These are phyloP conservation scores for Colinus virginianus DNA, from an alignment of 2,113 vertebrate species.

Conservation along the genomic window DNA sequence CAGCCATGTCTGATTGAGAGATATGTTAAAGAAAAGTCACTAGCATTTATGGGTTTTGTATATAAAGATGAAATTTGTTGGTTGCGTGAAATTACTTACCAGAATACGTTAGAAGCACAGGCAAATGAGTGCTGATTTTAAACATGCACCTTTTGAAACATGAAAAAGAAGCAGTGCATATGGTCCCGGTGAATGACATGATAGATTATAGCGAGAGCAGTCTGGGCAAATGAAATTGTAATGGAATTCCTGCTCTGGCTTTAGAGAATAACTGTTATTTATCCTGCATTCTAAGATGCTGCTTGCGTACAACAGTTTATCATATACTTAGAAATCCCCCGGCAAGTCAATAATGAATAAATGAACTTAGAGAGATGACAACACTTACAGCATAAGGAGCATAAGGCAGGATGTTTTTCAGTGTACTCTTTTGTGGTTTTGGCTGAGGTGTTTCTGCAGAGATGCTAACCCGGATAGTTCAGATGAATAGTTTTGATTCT, in stretches of 20 bases:
- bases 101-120: conserved; percentile 11
- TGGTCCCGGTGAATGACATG: background rate
- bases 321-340: conserved; percentile 57
- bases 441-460: conserved; percentile 29
- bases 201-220: conserved; percentile 48
- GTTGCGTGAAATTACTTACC: conserved; percentile 6
- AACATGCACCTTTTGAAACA: conserved; percentile 42
- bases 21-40: conserved; percentile 14
- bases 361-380: conserved; percentile 37
- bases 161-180: background rate
- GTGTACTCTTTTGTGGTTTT: background rate
- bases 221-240: conserved; percentile 73
- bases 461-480: background rate
- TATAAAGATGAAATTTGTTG: conserved; percentile 51
- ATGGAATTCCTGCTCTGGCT: conserved; percentile 65
- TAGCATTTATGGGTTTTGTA: background rate
- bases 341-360: conserved; percentile 64
- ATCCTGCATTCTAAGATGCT: conserved; percentile 50
- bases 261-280: conserved; percentile 69
- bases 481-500: conserved; percentile 52
- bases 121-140: conserved; percentile 56
- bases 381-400: background rate
- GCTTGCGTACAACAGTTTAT: conserved; percentile 43
- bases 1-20: background rate
- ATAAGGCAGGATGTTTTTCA: background rate